Conservation (phyloP, 2,797 vertebrate genomes). For the Okamejei kenojei region DNA sequence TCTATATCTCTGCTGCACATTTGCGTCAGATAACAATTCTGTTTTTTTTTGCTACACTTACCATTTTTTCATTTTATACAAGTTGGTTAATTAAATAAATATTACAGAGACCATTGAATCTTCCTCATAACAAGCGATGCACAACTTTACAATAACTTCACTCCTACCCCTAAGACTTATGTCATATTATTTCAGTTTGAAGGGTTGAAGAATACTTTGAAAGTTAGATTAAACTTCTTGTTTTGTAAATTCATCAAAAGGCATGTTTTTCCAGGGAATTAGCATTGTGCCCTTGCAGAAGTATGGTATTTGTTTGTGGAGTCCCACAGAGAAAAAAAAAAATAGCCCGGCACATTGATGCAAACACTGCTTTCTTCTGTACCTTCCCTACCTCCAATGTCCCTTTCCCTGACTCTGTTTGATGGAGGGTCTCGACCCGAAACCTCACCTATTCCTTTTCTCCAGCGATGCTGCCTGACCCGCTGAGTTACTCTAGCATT, state of each 20-base stretch:
- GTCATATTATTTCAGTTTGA: neutral
- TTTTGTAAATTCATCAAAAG: neutral
- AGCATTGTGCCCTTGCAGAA: neutral
- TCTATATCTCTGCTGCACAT: neutral
- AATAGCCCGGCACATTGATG: no score
- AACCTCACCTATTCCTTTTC: no score
- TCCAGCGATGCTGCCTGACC: no score
- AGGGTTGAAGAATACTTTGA: neutral
- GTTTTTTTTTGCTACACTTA: neutral
- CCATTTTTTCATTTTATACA: neutral
- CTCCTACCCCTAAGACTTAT: neutral
- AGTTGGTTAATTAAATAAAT: neutral
- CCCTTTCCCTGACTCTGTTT: no score
- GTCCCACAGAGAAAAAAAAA: neutral
- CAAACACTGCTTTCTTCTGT: no score
- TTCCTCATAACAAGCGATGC: neutral
- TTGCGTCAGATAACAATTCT: neutral
- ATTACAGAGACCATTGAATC: neutral
- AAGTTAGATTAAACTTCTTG: neutral
- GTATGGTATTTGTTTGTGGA: neutral
- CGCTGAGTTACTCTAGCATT: no score
- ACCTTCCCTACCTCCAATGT: no score
- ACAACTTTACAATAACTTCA: neutral
- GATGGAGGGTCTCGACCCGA: no score
- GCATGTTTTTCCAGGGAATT: neutral